Base-by-base conservation (phyloP, 2,888 invertebrate species). In the Pogonocherus hispidulus region DNA sequence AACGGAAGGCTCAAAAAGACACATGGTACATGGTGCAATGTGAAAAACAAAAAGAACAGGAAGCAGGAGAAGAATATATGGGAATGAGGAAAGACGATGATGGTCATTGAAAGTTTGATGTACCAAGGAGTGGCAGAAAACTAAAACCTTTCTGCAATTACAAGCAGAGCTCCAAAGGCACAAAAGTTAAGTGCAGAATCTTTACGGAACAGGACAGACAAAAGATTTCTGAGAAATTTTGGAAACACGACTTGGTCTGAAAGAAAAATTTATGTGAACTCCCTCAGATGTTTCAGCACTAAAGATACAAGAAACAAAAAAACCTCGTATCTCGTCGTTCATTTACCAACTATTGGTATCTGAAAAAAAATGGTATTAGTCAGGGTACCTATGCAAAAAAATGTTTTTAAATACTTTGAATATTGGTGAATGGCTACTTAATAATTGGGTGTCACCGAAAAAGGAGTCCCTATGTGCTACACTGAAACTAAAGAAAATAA, bases 111-210 rank as follows among this genome's bases (percentile, higher is more conserved):
- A 27, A 11, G 23, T 60, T 41, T 46, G 16, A 20, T 11, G 14
- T 32, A 9, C 23, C 32, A 47, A n/a, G n/a, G n/a, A 60, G 47
- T 27, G 47, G 14, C 46, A 47, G 35, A 18, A 6, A 47, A 47
- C n/a, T 47, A 16, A 51, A 51, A 22, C 51, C 51, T 20, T 4
- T 22, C 27, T 63, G 52, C n/a, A 52, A 63, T 63, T 63, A 52
- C 44, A 63, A 52, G 22, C 54, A 22, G 11, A 63, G 52, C 22
- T 19, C 9, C 16, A 37, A 14, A 11, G 54, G 52, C n/a, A 41
- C 52, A 6, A 51, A 63, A 23, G 52, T 52, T 18, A 52, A 54
- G 41, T 63, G 54, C 41, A 44, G n/a, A 20, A 5, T 63, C 4
- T 54, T 63, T 41, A 27, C 63, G 20, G 52, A 63, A 41, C 9